These are phyloP conservation scores for Drosophila putrida DNA, from an alignment of 2,888 invertebrate genomes.

Conservation along the genomic window DNA sequence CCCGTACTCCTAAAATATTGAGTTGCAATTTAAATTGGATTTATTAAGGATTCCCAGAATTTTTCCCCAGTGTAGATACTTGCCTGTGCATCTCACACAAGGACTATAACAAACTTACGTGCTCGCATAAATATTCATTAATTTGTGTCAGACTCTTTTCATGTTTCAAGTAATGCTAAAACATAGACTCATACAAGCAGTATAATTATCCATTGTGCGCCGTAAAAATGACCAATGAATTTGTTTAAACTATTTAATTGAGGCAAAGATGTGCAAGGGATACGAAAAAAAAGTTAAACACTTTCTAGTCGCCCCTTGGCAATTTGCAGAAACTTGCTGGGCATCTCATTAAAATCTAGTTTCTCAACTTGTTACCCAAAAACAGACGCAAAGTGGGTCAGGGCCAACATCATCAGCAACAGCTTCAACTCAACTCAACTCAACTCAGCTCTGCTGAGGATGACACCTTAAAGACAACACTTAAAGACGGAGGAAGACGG, in stretches of 20 bases:
- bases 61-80: conserved; percentile 16
- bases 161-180: conserved; percentile 28
- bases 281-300: neutral
- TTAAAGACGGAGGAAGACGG: neutral
- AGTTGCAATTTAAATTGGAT: too few species aligned
- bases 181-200: conserved; percentile 20
- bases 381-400: conserved; percentile 63
- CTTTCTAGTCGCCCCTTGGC: conserved; percentile 7
- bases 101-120: conserved; percentile 47
- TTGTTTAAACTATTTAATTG: conserved; percentile 21
- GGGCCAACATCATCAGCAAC: conserved; percentile 44
- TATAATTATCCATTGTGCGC: neutral
- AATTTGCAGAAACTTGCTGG: conserved; percentile 39
- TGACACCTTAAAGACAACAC: conserved; percentile 56
- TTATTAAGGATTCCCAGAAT: neutral
- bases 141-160: conserved; percentile 41
- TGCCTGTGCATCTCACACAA: conserved; percentile 31
- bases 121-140: conserved; percentile 63
- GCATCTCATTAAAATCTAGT: conserved; percentile 76
- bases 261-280: neutral
- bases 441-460: conserved; percentile 7
- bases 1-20: too few species aligned
- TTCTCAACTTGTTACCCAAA: conserved; percentile 54
- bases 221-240: conserved; percentile 17
- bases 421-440: conserved; percentile 1